Evolutionary conservation across 2,888 invertebrate species (phyloP).

Genomic region (Zaprionus obscuricornis): DNA sequence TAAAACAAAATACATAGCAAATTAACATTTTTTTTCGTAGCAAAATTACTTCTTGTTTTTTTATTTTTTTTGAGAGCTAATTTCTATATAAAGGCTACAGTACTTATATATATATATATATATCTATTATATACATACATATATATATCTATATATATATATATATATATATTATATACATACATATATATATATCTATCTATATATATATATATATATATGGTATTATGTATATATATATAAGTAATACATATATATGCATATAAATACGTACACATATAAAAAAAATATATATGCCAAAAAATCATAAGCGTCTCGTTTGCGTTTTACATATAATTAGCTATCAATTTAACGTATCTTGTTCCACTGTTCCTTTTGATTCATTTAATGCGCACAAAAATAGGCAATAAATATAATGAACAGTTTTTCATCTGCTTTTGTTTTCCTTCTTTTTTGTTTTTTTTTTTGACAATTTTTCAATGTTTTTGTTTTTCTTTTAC

Average conservation of each 20-base stretch:
- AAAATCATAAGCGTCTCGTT: conserved; percentile 77
- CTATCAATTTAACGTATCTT: no score
- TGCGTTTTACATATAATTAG: conserved; percentile 53
- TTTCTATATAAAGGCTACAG: conserved; percentile 30
- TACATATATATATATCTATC: conserved; percentile 28
- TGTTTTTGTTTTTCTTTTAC: no score
- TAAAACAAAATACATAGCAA: conserved; percentile 26
- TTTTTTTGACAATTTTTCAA: no score
- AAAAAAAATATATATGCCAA: conserved; percentile 27
- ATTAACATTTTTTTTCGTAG: conserved; percentile 11
- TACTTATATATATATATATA: conserved; percentile 12
- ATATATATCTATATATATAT: conserved; percentile 12
- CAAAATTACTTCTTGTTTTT: no score
- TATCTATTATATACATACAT: conserved; percentile 12
- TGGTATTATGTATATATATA: conserved; percentile 52
- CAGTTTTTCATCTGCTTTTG: no score
- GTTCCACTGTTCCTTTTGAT: no score
- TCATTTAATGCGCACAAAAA: no score
- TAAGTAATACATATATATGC: conserved; percentile 46
- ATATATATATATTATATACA: conserved; percentile 24
- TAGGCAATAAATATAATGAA: no score
- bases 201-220: conserved; percentile 24
- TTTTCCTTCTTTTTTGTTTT: no score
- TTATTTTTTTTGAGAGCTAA: conserved; percentile 15
- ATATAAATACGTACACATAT: conserved; percentile 42